phyloP scores from a whole-genome alignment of 2,113 vertebrate genomes.

The Oostethus manadensis region DNA sequence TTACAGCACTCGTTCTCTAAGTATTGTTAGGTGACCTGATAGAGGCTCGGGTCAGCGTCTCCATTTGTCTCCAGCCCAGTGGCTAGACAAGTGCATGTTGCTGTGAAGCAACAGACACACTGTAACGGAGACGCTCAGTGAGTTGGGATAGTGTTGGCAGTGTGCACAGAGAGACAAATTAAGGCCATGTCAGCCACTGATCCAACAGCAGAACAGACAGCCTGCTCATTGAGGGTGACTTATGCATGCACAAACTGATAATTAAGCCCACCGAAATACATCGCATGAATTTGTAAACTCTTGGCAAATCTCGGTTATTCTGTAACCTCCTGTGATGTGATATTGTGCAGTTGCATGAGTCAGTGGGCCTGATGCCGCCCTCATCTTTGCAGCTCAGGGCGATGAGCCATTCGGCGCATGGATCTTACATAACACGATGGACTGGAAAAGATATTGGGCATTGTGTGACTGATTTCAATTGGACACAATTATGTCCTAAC shows the following conservation, averaged over 20 bases:
- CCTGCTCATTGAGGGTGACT: conserved; percentile 37
- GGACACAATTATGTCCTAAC: conserved; percentile 19
- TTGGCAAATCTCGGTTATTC: conserved; percentile 7
- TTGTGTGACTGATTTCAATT: conserved; percentile 48
- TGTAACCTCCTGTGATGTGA: conserved; percentile 30
- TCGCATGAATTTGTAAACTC: conserved; percentile 5
- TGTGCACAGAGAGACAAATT: conserved; percentile 46
- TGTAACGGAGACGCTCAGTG: conserved; percentile 26
- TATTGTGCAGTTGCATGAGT: conserved; percentile 58
- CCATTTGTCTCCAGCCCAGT: conserved; percentile 7
- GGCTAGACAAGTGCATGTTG: conserved; percentile 14
- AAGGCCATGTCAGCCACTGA: conserved; percentile 55
- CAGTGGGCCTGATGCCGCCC: conserved; percentile 49
- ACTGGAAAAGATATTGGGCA: conserved; percentile 46
- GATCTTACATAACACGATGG: conserved; percentile 59
- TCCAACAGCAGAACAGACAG: conserved; percentile 50
- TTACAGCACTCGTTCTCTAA: background rate
- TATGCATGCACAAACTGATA: conserved; percentile 4
- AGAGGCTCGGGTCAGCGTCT: conserved; percentile 2
- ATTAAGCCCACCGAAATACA: background rate
- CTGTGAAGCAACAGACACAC: conserved; percentile 24
- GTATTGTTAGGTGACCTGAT: conserved; percentile 13
- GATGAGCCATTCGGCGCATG: conserved; percentile 41
- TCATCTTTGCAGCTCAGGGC: conserved; percentile 49
- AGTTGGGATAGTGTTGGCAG: conserved; percentile 24